phyloP scores from a whole-genome alignment of 1,140 invertebrate genomes.

The Druon quercuslanigerum region DNA sequence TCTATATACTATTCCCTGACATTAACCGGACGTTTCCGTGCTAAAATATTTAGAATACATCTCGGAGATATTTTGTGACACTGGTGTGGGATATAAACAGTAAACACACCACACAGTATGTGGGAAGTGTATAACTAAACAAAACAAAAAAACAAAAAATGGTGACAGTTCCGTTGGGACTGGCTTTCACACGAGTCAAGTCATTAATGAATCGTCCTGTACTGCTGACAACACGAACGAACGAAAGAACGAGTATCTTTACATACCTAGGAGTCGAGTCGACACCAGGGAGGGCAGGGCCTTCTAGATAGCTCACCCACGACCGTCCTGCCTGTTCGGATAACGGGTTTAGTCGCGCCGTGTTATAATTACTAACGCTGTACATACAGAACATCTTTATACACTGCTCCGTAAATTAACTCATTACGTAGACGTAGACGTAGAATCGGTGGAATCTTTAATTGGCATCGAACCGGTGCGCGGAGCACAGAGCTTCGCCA shows the following conservation, averaged over 20 bases:
- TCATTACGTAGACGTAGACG: conserved; percentile 2
- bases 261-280: conserved; percentile 23
- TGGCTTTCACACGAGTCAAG: conserved; percentile 26
- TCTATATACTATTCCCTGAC: no score
- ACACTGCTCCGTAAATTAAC: conserved; percentile 19
- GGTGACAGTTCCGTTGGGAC: conserved; percentile 19
- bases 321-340: background rate
- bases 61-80: background rate
- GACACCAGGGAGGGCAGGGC: conserved; percentile 24
- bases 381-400: conserved; percentile 22
- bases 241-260: conserved; percentile 1
- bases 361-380: conserved; percentile 17
- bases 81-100: background rate
- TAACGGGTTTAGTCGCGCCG: conserved; percentile 31
- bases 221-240: conserved; percentile 11
- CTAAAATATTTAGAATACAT: no score
- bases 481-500: background rate
- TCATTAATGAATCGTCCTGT: conserved; percentile 29
- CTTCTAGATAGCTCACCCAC: conserved; percentile 27
- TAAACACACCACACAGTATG: background rate
- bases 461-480: conserved; percentile 7
- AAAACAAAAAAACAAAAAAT: background rate
- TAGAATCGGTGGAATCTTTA: conserved; percentile 21
- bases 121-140: background rate
- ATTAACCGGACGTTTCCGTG: no score